Evolutionary conservation across 2,888 invertebrate genomes (phyloP).

Genomic region (Idaea straminata): DNA sequence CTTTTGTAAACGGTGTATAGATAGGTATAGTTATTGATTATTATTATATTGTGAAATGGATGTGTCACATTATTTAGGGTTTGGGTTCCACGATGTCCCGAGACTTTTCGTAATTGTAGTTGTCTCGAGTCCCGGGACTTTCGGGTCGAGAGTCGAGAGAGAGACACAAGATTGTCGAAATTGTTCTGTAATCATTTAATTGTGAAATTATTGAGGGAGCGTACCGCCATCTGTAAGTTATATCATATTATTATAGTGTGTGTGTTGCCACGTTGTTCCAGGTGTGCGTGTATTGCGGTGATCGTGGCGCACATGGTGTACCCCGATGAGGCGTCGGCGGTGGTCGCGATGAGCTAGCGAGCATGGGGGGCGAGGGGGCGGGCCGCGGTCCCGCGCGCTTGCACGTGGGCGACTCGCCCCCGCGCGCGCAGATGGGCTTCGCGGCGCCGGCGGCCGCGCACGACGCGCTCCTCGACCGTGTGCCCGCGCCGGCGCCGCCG

Average conservation of each 20-base stretch:
- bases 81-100: too few relatives aligned
- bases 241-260: neutral
- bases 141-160: too few relatives aligned
- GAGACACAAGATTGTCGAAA: too few relatives aligned
- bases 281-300: slow-evolving; percentile 25
- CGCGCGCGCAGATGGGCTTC: slow-evolving; percentile 79
- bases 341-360: slow-evolving; percentile 75
- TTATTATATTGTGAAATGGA: neutral
- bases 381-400: slow-evolving; percentile 83
- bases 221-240: too few relatives aligned
- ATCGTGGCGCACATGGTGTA: slow-evolving; percentile 48
- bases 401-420: slow-evolving; percentile 82
- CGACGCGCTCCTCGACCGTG: slow-evolving; percentile 80
- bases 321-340: slow-evolving; percentile 57
- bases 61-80: neutral
- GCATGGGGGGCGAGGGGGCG: slow-evolving; percentile 82
- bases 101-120: too few relatives aligned
- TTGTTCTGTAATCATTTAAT: too few relatives aligned
- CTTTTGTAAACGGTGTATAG: too few relatives aligned
- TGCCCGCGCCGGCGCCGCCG: slow-evolving; percentile 65
- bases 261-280: slow-evolving; percentile 11
- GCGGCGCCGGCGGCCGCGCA: slow-evolving; percentile 80
- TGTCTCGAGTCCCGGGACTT: too few relatives aligned
- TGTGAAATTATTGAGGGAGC: too few relatives aligned
- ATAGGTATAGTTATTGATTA: neutral